Evolutionary conservation across 2,888 invertebrate genomes (phyloP).

Genomic region (Temnothorax unifasciatus): DNA sequence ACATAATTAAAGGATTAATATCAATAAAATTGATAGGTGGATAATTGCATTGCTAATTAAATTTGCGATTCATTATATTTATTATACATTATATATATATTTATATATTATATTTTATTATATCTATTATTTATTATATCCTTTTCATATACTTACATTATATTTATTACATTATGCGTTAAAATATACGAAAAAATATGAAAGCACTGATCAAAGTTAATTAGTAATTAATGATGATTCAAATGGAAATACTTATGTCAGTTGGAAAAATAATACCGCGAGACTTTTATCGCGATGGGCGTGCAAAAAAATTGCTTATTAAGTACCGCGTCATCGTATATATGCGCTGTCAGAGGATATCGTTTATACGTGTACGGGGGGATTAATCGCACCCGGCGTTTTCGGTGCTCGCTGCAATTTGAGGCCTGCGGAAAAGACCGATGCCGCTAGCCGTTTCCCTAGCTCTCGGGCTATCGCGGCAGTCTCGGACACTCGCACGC

Average conservation of each 20-base stretch:
- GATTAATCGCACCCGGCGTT: conserved; percentile 38
- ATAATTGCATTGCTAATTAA: conserved; percentile 11
- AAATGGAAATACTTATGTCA: background rate
- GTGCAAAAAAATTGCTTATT: background rate
- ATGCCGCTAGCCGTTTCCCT: conserved; percentile 47
- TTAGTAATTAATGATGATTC: background rate
- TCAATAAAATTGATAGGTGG: background rate
- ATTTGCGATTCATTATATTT: conserved; percentile 4
- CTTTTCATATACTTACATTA: background rate
- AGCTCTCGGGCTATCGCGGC: conserved; percentile 35
- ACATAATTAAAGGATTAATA: background rate
- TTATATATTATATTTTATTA: too few relatives aligned
- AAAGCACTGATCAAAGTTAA: background rate
- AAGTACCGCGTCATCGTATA: background rate
- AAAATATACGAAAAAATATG: background rate
- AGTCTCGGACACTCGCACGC: conserved; percentile 19
- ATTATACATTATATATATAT: background rate
- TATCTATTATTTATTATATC: background rate
- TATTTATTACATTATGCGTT: background rate
- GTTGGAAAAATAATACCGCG: background rate
- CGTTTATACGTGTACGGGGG: background rate
- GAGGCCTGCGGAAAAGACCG: conserved; percentile 36
- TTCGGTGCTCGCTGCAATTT: conserved; percentile 29
- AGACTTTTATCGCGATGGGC: background rate
- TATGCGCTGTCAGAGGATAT: background rate